Evolutionary conservation across 2,113 vertebrate species (phyloP), one percentile per base, ranked within the genome.

Genomic region (Corvus cornix): DNA sequence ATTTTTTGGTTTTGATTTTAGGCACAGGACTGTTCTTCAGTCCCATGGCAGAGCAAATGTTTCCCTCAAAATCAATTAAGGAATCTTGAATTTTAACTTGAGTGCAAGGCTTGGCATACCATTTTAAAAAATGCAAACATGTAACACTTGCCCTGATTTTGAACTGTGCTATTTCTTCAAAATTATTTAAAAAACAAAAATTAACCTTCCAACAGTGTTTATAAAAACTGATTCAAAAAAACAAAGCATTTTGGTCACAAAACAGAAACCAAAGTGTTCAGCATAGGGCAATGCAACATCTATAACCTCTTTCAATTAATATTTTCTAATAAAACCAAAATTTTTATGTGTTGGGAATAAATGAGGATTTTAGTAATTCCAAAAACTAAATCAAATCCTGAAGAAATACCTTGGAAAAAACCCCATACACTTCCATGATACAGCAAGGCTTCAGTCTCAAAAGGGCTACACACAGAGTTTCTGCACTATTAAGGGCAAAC

Each of bases 401-500:
- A 80, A 52, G 75, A 92, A 95, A 76, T 11, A 77, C 18, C 52
- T 87, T 70, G 60, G 79, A 7, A 66, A 49, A 80, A 35, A 4
- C 12, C 0, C 10, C 67, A 87, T 30, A 59, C 46, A 44, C 8
- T 68, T 67, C 53, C 64, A 86, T 86, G 94, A 94, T 84, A 87
- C 0, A 90, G 90, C 96, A 95, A 93, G 84, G 95, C 85, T 93
- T 92, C 64, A 27, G 64, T 91, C 92, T 90, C 77, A 53, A 93
- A 95, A 91, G 86, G 92, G 89, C 96, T 98, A 97, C 94, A 93
- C 74, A 93, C 74, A 87, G 95, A 91, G 27, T 70, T 91, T 89
- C 93, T 91, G 97, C 85, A 72, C 97, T 97, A 97, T 94, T 53
- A 94, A 91, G 96, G 96, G 87, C 87, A 83, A 96, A 78, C 95